Percentiles rank a stretch among this genome's conserved stretches.
Conservation (phyloP, 2,888 invertebrate species). For the Caenorhabditis sulstoni region DNA sequence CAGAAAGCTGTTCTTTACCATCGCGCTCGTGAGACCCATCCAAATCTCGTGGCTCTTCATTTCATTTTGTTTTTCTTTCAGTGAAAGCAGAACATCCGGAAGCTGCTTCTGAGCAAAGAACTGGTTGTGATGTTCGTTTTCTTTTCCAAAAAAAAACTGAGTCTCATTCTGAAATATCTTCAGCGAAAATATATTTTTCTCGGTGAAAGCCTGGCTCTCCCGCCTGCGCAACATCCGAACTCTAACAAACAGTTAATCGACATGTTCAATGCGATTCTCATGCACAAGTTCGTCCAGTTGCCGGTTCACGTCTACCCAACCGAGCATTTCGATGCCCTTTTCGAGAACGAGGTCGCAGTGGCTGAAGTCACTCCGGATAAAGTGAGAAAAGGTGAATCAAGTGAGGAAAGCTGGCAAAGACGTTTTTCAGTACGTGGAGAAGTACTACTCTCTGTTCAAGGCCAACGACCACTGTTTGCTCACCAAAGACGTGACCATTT, state of each 20-base stretch:
- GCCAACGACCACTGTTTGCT: constrained; percentile 2
- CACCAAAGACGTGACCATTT: background rate
- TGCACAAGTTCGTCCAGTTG: background rate
- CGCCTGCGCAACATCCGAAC: background rate
- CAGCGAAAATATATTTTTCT: constrained; percentile 5
- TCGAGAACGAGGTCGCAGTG: background rate
- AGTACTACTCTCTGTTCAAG: constrained; percentile 5
- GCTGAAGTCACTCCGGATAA: background rate
- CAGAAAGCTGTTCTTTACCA: background rate
- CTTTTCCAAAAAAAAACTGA: no score
- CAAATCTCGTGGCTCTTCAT: no score
- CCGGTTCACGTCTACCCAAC: constrained; percentile 8
- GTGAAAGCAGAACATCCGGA: constrained; percentile 1
- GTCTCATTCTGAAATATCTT: background rate
- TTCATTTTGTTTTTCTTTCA: no score
- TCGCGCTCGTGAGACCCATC: background rate
- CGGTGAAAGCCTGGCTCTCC: background rate
- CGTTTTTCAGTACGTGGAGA: constrained; percentile 19
- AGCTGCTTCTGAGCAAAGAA: background rate
- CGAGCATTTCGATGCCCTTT: constrained; percentile 2
- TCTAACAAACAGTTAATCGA: background rate
- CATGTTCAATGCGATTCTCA: background rate
- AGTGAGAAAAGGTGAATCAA: background rate
- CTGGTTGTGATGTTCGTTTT: background rate
- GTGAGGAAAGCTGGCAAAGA: no score